Evolutionary conservation across 2,113 vertebrate genomes (phyloP).

Genomic region (Catharus fuscescens): DNA sequence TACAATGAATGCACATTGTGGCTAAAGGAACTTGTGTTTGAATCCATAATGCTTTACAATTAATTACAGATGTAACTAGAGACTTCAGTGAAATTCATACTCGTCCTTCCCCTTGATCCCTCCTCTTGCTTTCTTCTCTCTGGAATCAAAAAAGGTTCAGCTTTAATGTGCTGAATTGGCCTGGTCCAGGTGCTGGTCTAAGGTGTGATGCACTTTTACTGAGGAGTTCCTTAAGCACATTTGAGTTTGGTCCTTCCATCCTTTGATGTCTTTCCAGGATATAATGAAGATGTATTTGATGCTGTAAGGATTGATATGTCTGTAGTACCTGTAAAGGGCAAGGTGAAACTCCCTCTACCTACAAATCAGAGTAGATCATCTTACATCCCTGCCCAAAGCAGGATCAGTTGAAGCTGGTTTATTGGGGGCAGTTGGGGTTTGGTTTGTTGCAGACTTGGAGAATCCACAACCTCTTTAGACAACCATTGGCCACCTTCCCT

Average conservation of each 20-base stretch:
- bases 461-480: not conserved
- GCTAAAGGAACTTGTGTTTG: not conserved
- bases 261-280: not conserved
- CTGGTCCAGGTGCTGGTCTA: not conserved
- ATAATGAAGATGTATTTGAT: not conserved
- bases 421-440: not conserved
- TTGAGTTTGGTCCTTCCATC: not conserved
- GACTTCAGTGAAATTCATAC: not conserved
- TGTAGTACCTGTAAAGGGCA: not conserved
- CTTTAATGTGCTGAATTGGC: not conserved
- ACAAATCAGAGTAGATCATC: fast-evolving
- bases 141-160: not conserved
- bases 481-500: not conserved
- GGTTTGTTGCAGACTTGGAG: not conserved
- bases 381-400: not conserved
- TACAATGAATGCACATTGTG: not conserved
- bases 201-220: not conserved
- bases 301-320: not conserved
- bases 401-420: not conserved
- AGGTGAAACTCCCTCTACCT: not conserved
- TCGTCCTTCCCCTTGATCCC: fast-evolving
- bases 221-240: not conserved
- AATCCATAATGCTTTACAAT: not conserved
- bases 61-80: not conserved
- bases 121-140: too few relatives aligned